Percentiles rank a stretch among this genome's conserved stretches.
These are phyloP conservation scores for Cephus pulcher DNA, from an alignment of 2,888 invertebrate genomes.

Conservation along the genomic window DNA sequence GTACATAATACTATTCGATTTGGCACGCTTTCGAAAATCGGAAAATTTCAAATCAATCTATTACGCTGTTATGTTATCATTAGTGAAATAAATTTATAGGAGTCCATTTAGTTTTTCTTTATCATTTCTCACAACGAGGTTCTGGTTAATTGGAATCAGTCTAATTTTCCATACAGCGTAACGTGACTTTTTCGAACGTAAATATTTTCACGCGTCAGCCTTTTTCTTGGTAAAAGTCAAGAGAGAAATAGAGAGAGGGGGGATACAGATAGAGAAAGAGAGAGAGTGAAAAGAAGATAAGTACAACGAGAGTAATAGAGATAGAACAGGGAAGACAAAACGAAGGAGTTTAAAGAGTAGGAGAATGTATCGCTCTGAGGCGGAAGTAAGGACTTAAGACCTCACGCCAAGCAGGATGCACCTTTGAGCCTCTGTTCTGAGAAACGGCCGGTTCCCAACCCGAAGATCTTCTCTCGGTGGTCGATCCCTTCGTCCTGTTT, in stretches of 20 bases:
- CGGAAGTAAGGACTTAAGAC: slow-evolving; percentile 35
- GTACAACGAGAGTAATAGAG: not conserved
- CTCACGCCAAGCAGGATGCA: slow-evolving; percentile 35
- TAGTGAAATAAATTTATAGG: not conserved
- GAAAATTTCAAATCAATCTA: not conserved
- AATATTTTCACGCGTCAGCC: not conserved
- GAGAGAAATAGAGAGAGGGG: not conserved
- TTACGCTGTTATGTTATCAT: not conserved
- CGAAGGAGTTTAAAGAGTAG: not conserved
- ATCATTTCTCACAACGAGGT: not conserved
- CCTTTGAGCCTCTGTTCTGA: slow-evolving; percentile 18
- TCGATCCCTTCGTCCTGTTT: slow-evolving; percentile 1
- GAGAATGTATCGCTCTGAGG: slow-evolving; percentile 9
- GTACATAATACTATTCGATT: not conserved
- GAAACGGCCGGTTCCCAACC: not conserved
- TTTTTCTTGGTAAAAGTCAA: not conserved
- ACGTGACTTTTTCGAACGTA: not conserved
- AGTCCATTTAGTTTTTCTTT: not conserved
- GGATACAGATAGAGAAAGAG: too few relatives aligned
- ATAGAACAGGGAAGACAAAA: not conserved
- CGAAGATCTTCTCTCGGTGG: not conserved
- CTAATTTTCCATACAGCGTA: not conserved
- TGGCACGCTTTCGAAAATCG: not conserved
- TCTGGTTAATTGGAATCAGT: not conserved
- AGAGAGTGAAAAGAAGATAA: not conserved